Conservation (phyloP, 2,113 vertebrate genomes). For the Oplegnathus fasciatus region DNA sequence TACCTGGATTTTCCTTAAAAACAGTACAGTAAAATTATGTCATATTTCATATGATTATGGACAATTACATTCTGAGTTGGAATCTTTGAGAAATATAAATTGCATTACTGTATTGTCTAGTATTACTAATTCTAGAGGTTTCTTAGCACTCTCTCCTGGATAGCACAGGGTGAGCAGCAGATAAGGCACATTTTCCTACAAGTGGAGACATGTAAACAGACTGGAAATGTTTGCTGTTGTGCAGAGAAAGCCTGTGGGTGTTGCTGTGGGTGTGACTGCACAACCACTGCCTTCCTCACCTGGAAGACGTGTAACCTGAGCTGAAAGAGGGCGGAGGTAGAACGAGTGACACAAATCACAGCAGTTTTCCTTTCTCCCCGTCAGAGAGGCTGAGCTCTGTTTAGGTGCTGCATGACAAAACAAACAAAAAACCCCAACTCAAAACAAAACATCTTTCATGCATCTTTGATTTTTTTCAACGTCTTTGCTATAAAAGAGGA, state of each 20-base stretch:
- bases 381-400: background rate
- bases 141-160: conserved; percentile 12
- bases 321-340: conserved; percentile 11
- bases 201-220: conserved; percentile 30
- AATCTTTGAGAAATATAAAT: background rate
- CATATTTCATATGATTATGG: background rate
- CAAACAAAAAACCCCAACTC: background rate
- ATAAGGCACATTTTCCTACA: conserved; percentile 4
- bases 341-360: conserved; percentile 29
- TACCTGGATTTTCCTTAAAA: background rate
- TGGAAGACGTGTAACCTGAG: conserved; percentile 42
- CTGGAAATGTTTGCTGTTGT: background rate
- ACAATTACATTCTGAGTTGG: background rate
- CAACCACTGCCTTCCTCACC: background rate
- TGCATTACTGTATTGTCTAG: background rate
- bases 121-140: background rate
- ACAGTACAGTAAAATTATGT: too few relatives aligned
- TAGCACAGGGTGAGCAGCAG: background rate
- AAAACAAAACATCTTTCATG: background rate
- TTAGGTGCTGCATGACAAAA: background rate
- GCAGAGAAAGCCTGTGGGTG: background rate
- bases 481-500: background rate
- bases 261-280: conserved; percentile 45
- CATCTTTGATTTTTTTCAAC: too few relatives aligned
- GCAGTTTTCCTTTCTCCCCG: background rate